Evolutionary conservation across 2,797 vertebrate genomes (phyloP).

Genomic region (Xenops minutus): DNA sequence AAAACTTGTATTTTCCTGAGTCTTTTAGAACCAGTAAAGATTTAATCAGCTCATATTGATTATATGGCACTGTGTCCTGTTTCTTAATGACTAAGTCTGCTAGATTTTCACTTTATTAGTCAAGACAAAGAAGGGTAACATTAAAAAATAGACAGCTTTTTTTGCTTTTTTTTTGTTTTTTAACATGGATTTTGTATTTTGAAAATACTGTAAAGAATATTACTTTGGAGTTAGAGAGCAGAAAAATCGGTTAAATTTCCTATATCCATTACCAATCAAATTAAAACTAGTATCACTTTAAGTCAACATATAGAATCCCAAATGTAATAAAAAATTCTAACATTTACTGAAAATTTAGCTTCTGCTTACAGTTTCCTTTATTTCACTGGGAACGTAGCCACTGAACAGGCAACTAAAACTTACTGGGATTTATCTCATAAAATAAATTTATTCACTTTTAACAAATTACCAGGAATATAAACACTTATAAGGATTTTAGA

Average conservation of each 20-base stretch:
- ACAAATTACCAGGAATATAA: background rate
- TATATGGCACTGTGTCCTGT: background rate
- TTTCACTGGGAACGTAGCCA: background rate
- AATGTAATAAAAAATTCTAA: background rate
- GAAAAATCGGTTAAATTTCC: background rate
- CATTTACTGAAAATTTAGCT: background rate
- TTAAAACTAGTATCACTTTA: background rate
- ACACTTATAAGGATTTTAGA: background rate
- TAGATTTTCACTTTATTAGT: slow-evolving; percentile 1
- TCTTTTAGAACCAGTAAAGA: background rate
- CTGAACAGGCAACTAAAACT: background rate
- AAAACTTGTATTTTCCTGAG: background rate
- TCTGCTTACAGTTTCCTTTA: background rate
- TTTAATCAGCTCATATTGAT: slow-evolving; percentile 16
- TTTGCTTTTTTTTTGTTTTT: background rate
- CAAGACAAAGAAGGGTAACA: background rate
- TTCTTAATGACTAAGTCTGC: background rate
- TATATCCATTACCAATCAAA: background rate
- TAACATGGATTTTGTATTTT: background rate
- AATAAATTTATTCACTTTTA: background rate
- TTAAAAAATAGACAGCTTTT: background rate
- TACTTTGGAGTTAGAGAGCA: background rate
- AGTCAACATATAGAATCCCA: background rate
- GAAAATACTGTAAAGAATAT: background rate
- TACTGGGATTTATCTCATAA: background rate